These are phyloP conservation scores for Chitala chitala DNA, from an alignment of 2,113 vertebrate genomes.

Conservation along the genomic window DNA sequence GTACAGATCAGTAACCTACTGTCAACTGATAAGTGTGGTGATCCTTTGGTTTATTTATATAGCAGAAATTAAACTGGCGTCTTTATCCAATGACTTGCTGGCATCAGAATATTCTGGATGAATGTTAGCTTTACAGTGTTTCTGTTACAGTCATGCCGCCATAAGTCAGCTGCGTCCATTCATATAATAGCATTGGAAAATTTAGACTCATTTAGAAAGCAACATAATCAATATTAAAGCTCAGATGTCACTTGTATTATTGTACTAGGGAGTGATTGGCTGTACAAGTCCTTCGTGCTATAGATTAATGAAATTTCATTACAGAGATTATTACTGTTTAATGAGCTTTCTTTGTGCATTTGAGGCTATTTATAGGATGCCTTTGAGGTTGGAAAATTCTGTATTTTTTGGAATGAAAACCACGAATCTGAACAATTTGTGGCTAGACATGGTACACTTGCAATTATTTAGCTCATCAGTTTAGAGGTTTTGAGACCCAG, in stretches of 20 bases:
- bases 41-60: not conserved
- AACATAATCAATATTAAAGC: constrained; percentile 16
- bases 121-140: not conserved
- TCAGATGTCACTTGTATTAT: constrained; percentile 17
- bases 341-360: constrained; percentile 8
- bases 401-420: not conserved
- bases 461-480: not conserved
- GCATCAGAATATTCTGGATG: not conserved
- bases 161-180: constrained; percentile 8
- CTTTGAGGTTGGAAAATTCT: not conserved
- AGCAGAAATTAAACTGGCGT: not conserved
- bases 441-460: not conserved
- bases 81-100: no score
- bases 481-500: not conserved
- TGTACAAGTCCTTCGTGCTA: not conserved
- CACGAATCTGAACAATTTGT: not conserved
- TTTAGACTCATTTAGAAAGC: constrained; percentile 17
- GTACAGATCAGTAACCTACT: not conserved
- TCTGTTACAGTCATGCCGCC: not conserved
- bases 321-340: constrained; percentile 13
- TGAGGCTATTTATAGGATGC: not conserved
- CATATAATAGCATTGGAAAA: constrained; percentile 23
- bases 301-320: constrained; percentile 19
- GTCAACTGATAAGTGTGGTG: not conserved
- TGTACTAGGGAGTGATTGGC: constrained; percentile 3